Conservation (phyloP, 2,888 invertebrate genomes). For the Poecilobothrus nobilitatus region DNA sequence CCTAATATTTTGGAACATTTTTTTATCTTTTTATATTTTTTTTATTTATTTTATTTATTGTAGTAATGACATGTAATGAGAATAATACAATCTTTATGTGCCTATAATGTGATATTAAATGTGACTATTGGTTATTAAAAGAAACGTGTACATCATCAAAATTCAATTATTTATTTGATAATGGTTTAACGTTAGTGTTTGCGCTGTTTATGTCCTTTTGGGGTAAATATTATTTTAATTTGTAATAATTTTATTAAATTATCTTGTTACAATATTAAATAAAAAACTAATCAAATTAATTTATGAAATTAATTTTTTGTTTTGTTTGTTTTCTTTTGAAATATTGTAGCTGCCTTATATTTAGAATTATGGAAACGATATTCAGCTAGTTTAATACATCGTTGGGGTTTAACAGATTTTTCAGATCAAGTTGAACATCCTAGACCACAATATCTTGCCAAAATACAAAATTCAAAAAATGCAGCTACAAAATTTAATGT, state of each 20-base stretch:
- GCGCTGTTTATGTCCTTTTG: conserved; percentile 76
- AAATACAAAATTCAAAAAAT: conserved; percentile 48
- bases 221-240: conserved; percentile 41
- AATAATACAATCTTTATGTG: conserved; percentile 61
- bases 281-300: too few species aligned
- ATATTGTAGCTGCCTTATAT: conserved; percentile 53
- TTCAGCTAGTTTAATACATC: conserved; percentile 66
- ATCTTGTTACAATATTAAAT: too few species aligned
- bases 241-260: too few species aligned
- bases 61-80: conserved; percentile 50
- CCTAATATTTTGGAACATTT: too few species aligned
- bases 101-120: conserved; percentile 67
- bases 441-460: conserved; percentile 63
- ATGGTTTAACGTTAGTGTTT: conserved; percentile 67
- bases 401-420: conserved; percentile 73
- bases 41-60: conserved; percentile 18
- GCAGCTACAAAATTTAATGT: conserved; percentile 46
- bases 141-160: conserved; percentile 64
- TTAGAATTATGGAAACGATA: conserved; percentile 78
- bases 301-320: too few species aligned
- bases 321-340: conserved; percentile 14
- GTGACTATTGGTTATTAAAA: conserved; percentile 64
- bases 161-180: conserved; percentile 74
- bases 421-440: conserved; percentile 67
- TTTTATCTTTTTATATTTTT: too few species aligned